A percentile compares a stretch with the other conserved stretches of the same genome.
Evolutionary conservation across 1,140 invertebrate species (phyloP).

Genomic region (Dermatophagoides farinae): DNA sequence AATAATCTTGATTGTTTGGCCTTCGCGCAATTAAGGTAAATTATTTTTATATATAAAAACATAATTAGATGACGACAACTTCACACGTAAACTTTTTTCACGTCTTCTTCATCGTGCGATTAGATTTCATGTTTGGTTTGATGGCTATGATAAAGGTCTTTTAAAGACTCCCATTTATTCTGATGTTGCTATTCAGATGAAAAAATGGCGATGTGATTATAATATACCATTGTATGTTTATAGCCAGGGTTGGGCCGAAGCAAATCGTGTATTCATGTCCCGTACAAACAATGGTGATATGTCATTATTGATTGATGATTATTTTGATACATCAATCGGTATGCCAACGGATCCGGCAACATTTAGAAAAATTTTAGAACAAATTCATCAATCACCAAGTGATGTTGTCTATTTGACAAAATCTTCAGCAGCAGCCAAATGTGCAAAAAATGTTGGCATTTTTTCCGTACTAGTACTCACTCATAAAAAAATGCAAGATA

Average conservation of each 20-base stretch:
- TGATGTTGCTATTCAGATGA: constrained; percentile 14
- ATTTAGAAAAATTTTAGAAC: background rate
- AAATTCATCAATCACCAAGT: background rate
- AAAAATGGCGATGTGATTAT: constrained; percentile 6
- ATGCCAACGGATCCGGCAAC: background rate
- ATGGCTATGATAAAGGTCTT: constrained; percentile 4
- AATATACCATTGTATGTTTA: constrained; percentile 15
- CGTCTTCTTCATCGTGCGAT: background rate
- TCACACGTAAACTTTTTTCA: background rate
- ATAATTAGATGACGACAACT: background rate
- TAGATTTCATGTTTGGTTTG: constrained; percentile 14
- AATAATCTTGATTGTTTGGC: background rate
- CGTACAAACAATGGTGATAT: constrained; percentile 15
- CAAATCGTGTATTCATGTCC: constrained; percentile 10
- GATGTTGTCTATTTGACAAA: constrained; percentile 13
- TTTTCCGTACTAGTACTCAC: background rate
- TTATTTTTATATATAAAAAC: too few species aligned
- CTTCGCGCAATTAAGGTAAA: background rate
- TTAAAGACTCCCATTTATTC: constrained; percentile 10
- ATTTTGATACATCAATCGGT: constrained; percentile 10
- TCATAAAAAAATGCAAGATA: constrained; percentile 1
- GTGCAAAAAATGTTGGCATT: constrained; percentile 2
- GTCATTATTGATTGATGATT: constrained; percentile 12
- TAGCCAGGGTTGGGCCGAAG: constrained; percentile 13
- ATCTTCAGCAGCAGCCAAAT: background rate